phyloP scores from a whole-genome alignment of 2,888 invertebrate genomes.

The Heliothis peltigera region DNA sequence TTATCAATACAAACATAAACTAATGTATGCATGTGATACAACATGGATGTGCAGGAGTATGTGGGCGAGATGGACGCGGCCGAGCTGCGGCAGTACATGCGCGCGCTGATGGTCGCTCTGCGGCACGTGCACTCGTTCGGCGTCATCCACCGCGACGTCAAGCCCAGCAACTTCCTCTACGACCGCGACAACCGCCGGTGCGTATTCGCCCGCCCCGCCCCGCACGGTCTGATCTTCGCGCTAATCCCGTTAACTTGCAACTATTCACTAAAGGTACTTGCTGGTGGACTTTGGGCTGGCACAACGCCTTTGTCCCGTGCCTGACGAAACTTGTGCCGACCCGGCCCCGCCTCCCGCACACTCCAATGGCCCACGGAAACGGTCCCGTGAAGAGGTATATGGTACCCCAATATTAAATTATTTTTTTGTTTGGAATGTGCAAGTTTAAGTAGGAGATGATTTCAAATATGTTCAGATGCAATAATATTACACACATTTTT shows the following conservation, averaged over 20 bases:
- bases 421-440: no score
- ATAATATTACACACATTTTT: no score
- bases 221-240: background rate
- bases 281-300: constrained; percentile 97
- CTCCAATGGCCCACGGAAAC: constrained; percentile 64
- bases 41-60: constrained; percentile 90
- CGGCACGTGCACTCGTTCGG: constrained; percentile 95
- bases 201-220: background rate
- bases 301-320: constrained; percentile 88
- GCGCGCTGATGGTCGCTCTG: constrained; percentile 94
- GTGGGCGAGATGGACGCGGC: constrained; percentile 91
- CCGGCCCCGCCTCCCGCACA: constrained; percentile 89
- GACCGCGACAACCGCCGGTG: constrained; percentile 92
- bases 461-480: no score
- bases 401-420: no score
- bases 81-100: constrained; percentile 95
- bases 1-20: no score
- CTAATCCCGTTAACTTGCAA: no score
- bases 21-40: no score
- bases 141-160: constrained; percentile 97
- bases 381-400: constrained; percentile 70
- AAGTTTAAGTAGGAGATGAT: no score
- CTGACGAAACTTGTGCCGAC: constrained; percentile 47
- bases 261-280: constrained; percentile 88
- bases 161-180: constrained; percentile 97